Evolutionary conservation across 2,888 invertebrate species (phyloP), one percentile per base, ranked within the genome.

Genomic region (Meghimatium bilineatum): DNA sequence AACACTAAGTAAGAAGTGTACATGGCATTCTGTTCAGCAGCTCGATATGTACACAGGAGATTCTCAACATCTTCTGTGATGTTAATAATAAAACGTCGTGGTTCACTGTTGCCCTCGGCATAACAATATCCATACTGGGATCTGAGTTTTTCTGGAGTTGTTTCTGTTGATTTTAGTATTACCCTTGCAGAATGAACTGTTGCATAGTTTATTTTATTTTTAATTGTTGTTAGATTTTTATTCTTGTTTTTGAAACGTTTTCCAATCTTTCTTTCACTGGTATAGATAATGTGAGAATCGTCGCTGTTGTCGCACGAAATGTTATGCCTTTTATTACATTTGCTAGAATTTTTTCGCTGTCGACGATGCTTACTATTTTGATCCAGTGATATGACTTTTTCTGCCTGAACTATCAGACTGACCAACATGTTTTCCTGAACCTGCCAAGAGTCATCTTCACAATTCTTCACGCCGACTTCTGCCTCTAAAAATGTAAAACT

Each of bases 11-110:
- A 86, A 8, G 87, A 76, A 10, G 44, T 76, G 32, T 79, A 76
- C 38, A 72, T 76, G 23, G 32, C n/a, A 34, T 32, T 44, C 12
- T 56, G 26, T 29, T 38, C 26, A 2, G 26, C 29, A 44, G 26
- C 72, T 12, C 72, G 60, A 17, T 69, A 63, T 14, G 71, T 6
- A 17, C 38, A 52, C 49, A 83, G 52, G 1, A 83, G 56, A 52
- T 77, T 77, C 14, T 52, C 32, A 23, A 86, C 56, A 34, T 82
- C 82, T 44, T 85, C 83, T 36, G 87, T 83, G 29, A 88, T 71
- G 69, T 88, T 80, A 29, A 88, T 85, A 5, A 82, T 29, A 34
- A 88, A 88, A 56, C 77, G 82, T 32, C 87, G 83, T 23, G 87
- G 87, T 26, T 79, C 76, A 38, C 86, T 86, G 5, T 67, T 78